Conservation (phyloP, 2,797 vertebrate species). For the Macropodus opercularis region DNA sequence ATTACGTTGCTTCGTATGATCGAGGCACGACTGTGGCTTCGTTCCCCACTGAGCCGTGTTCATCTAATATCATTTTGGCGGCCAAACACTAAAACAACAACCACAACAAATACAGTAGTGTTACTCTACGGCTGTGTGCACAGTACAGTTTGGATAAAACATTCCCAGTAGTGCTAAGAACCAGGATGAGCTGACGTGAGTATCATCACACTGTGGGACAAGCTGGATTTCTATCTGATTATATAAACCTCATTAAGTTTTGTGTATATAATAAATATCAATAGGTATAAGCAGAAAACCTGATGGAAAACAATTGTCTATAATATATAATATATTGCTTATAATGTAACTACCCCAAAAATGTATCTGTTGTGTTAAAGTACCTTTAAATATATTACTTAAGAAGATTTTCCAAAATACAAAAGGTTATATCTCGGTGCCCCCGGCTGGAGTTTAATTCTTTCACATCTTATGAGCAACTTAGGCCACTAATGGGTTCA, state of each 20-base stretch:
- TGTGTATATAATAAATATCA: background rate
- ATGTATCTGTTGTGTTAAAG: background rate
- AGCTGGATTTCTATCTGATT: conserved; percentile 13
- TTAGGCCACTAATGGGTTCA: conserved; percentile 13
- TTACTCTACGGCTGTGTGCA: conserved; percentile 15
- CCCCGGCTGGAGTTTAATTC: background rate
- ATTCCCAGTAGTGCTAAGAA: conserved; percentile 8
- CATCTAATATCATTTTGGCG: background rate
- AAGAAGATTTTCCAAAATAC: background rate
- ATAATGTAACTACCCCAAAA: background rate
- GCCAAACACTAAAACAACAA: conserved; percentile 13
- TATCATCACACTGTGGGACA: conserved; percentile 31
- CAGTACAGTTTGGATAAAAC: conserved; percentile 12
- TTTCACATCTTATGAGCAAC: conserved; percentile 12
- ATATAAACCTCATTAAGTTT: conserved; percentile 5
- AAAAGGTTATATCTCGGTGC: background rate
- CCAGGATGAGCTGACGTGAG: conserved; percentile 15
- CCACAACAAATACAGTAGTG: background rate
- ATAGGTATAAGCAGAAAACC: background rate
- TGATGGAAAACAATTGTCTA: background rate
- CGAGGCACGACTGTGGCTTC: background rate
- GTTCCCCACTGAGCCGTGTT: background rate
- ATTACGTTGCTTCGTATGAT: background rate
- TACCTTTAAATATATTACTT: background rate
- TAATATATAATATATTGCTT: no score